A percentile compares a stretch with the other conserved stretches of the same genome.
Conservation (phyloP, 2,888 invertebrate species). For the Sthenelais limicola region DNA sequence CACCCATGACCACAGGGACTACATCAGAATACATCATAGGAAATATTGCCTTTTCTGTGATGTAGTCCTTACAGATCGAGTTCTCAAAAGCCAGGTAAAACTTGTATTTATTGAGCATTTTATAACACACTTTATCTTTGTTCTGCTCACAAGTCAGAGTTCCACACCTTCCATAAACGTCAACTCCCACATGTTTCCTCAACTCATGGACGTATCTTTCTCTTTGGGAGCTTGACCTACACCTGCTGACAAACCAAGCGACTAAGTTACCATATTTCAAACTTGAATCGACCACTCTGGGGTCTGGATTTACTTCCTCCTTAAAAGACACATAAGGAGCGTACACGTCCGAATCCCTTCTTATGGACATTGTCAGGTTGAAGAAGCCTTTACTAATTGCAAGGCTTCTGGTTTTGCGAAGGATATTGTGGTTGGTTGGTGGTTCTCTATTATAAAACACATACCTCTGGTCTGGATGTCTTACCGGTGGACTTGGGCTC, state of each 20-base stretch:
- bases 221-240: neutral
- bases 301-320: too few relatives aligned
- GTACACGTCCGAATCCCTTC: neutral
- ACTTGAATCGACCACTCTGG: too few relatives aligned
- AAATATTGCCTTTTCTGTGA: constrained; percentile 1
- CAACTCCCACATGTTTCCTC: neutral
- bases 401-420: neutral
- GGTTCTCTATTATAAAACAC: neutral
- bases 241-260: constrained; percentile 32
- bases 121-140: neutral
- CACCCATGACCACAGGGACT: too few relatives aligned
- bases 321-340: constrained; percentile 4
- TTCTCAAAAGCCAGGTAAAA: constrained; percentile 40
- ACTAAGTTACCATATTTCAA: too few relatives aligned
- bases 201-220: constrained; percentile 12
- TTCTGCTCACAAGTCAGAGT: neutral
- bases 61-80: constrained; percentile 12
- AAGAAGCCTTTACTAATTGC: neutral
- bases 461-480: neutral
- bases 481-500: neutral
- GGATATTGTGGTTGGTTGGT: constrained; percentile 4
- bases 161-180: constrained; percentile 33
- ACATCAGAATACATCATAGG: too few relatives aligned
- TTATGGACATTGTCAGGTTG: constrained; percentile 9
- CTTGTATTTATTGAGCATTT: constrained; percentile 15